These are phyloP conservation scores for Drosophila neocordata DNA, from an alignment of 1,140 invertebrate genomes.

Conservation along the genomic window DNA sequence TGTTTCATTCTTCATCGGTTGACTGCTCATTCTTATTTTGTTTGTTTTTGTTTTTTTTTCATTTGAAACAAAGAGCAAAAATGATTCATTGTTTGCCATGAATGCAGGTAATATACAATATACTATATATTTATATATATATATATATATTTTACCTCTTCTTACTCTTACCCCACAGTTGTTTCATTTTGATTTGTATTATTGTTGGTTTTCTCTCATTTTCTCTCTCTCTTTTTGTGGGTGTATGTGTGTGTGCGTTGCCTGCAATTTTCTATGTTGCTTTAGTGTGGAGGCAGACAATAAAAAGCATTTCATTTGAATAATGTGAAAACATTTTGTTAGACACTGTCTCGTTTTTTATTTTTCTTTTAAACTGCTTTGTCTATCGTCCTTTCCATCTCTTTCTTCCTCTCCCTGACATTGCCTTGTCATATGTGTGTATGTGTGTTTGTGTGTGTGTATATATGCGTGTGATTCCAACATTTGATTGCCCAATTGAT, in stretches of 20 bases:
- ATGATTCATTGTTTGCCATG: constrained; percentile 55
- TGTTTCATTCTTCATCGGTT: constrained; percentile 1
- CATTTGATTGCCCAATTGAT: constrained; percentile 17
- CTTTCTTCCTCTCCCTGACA: constrained; percentile 15
- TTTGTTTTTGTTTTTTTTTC: constrained; percentile 1
- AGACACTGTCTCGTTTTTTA: constrained; percentile 32
- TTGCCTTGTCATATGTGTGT: constrained; percentile 18
- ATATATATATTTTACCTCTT: background rate
- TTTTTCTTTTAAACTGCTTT: constrained; percentile 43
- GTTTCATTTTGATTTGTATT: constrained; percentile 29
- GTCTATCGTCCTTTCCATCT: constrained; percentile 6
- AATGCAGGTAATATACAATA: constrained; percentile 60
- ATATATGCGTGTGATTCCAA: background rate
- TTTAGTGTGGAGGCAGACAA: constrained; percentile 49
- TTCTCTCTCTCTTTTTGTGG: background rate
- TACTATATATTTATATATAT: constrained; percentile 14
- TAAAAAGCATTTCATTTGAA: constrained; percentile 77
- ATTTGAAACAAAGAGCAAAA: constrained; percentile 42
- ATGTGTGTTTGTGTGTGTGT: background rate
- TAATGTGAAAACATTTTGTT: constrained; percentile 74
- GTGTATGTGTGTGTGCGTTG: constrained; percentile 10
- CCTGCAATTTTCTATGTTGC: constrained; percentile 36
- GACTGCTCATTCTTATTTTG: constrained; percentile 7
- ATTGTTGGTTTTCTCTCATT: constrained; percentile 18
- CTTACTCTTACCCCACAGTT: constrained; percentile 5